Evolutionary conservation across 2,113 vertebrate species (phyloP), one percentile per base, ranked within the genome.

Genomic region (Neodon shergylaensis): DNA sequence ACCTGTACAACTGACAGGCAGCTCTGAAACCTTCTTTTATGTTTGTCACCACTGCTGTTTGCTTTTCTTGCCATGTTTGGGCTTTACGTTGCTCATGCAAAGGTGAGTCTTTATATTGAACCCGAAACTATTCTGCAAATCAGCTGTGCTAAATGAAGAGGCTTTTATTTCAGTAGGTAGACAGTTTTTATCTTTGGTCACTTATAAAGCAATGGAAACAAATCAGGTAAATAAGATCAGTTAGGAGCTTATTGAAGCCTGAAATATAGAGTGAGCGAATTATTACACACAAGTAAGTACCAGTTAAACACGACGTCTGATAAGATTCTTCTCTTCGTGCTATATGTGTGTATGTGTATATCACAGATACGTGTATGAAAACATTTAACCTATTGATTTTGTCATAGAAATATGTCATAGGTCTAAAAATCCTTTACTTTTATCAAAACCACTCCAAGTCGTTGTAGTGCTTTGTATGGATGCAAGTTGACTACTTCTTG

Each of bases 1-100:
- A 93, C 94, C 90, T 92, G 97, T 33, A 92, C 74, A 14, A 52
- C 92, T 96, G 97, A 92, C 78, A 97, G 95, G 95, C 65, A 92
- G 61, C 33, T 14, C 91, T 94, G 44, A 49, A 81, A 0, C 70
- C 21, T 1, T 91, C 82, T 49, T 21, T 49, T 68, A 39, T 73
- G 93, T 26, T 39, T 65, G 28, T 21, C 36, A 49, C 47, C 8
- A 3, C 63, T 63, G 36, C 72, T 10, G 8, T 84, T 84, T 65
- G 28, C 33, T 88, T 72, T 31, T 70, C n/a, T 93, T 70, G 68
- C 94, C 39, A 33, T 68, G 74, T 44, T 44, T n/a, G 90, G 70
- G 19, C 52, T 93, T 95, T 44, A 28, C 58, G 79, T 84, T 87
- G 83, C 90, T 86, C 24, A 7, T 92, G 82, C 82, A 31, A 68